Percentiles rank a stretch among this genome's conserved stretches.
These are phyloP conservation scores for Agrotis puta DNA, from an alignment of 2,888 invertebrate species.

Conservation along the genomic window DNA sequence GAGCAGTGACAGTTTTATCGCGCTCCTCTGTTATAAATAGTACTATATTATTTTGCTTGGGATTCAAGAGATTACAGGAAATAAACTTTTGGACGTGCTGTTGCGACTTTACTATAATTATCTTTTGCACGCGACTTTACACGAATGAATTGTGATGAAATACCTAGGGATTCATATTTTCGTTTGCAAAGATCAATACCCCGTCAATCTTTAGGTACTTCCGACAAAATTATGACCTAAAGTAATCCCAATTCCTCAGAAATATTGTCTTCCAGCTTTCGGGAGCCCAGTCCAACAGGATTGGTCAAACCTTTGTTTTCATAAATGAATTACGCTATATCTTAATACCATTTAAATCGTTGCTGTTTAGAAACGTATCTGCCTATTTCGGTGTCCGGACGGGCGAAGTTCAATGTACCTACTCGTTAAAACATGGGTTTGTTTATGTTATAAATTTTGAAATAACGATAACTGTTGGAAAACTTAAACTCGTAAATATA, in stretches of 20 bases:
- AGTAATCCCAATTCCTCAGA: background rate
- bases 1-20: slow-evolving; percentile 38
- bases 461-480: slow-evolving; percentile 46
- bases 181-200: background rate
- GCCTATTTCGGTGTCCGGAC: slow-evolving; percentile 1
- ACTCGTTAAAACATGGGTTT: slow-evolving; percentile 36
- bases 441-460: slow-evolving; percentile 43
- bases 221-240: background rate
- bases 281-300: too few relatives aligned
- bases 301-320: background rate
- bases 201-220: background rate
- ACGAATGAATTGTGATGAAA: background rate
- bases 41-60: slow-evolving; percentile 19
- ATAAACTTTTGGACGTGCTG: slow-evolving; percentile 11
- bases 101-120: slow-evolving; percentile 6
- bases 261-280: background rate
- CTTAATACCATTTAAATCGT: slow-evolving; percentile 8
- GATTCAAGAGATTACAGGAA: slow-evolving; percentile 19
- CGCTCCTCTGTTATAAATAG: slow-evolving; percentile 36
- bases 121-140: background rate
- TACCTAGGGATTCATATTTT: background rate
- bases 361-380: slow-evolving; percentile 9
- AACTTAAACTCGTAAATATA: slow-evolving; percentile 42
- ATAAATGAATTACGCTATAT: background rate
- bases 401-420: slow-evolving; percentile 33